These are phyloP conservation scores for Rhingia campestris DNA, from an alignment of 2,888 invertebrate species.

Conservation along the genomic window DNA sequence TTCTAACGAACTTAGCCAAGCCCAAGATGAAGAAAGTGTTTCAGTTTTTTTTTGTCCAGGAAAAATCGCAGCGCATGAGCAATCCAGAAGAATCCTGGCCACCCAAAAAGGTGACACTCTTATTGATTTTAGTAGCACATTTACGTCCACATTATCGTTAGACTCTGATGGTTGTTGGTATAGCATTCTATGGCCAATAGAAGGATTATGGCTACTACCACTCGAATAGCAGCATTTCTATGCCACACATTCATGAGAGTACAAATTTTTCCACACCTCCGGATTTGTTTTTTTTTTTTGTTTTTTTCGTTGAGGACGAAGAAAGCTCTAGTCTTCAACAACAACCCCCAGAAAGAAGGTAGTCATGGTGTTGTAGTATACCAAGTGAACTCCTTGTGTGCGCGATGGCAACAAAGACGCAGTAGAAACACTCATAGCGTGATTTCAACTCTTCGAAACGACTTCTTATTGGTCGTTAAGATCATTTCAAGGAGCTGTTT, in stretches of 20 bases:
- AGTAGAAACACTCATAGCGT: conserved; percentile 70
- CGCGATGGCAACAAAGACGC: conserved; percentile 68
- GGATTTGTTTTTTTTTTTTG: neutral
- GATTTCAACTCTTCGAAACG: conserved; percentile 75
- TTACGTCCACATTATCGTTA: conserved; percentile 82
- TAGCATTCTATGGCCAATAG: conserved; percentile 71
- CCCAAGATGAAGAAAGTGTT: conserved; percentile 44
- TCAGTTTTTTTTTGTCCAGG: conserved; percentile 20
- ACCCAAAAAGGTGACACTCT: conserved; percentile 75
- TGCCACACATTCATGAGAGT: conserved; percentile 69
- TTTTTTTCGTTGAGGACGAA: conserved; percentile 16
- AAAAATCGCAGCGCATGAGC: conserved; percentile 71
- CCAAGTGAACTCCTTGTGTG: conserved; percentile 62
- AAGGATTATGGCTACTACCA: conserved; percentile 74
- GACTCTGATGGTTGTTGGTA: conserved; percentile 79
- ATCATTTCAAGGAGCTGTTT: conserved; percentile 74
- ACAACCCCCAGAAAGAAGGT: neutral
- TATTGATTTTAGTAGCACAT: conserved; percentile 83
- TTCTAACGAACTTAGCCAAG: conserved; percentile 12
- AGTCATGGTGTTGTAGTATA: conserved; percentile 9
- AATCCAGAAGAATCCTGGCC: conserved; percentile 43
- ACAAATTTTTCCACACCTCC: conserved; percentile 65
- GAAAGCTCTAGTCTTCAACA: conserved; percentile 13
- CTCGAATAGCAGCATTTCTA: conserved; percentile 69
- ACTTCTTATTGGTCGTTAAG: conserved; percentile 79